Evolutionary conservation across 2,113 vertebrate species (phyloP), one percentile per base, ranked within the genome.

Genomic region (Urocynchramus pylzowi): DNA sequence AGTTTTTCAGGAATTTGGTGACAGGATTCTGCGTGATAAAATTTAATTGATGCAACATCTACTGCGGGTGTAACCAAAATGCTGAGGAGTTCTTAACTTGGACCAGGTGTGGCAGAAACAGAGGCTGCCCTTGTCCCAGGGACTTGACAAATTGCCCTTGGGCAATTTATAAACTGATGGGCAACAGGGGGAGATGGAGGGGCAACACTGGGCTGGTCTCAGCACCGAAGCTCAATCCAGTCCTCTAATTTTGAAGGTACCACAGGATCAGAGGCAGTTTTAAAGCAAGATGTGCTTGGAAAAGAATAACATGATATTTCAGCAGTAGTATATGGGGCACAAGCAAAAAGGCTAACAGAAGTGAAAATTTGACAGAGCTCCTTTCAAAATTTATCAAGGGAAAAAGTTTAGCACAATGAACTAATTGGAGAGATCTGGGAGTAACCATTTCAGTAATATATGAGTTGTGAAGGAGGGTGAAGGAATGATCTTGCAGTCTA

Each of bases 391-490:
- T 28, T 52, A 49, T 75, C 64, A 49, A 59, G 44, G 37, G 33
- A 89, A 18, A 81, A 84, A 50, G 13, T 68, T 88, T 42, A 86
- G 71, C 68, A 47, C 31, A 59, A 30, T 3, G 18, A 67, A 57
- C 61, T 56, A 31, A 57, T 8, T 67, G 42, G 50, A 50, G 23
- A 80, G 54, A 86, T 49, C 41, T 79, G 45, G 69, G 35, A 90
- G 64, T 50, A 75, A 81, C 21, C 2, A 0, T 52, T 93, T 47
- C 64, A 74, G 28, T 70, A 89, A 86, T 22, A 28, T 10, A 90
- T 42, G 71, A 86, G 52, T 78, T 89, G 89, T n/a, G 93, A 92
- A 90, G 49, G 37, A 85, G 57, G n/a, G 53, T 30, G 44, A 95
- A 93, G 76, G 69, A 95, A 59, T 47, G 35, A 50, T 63, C 63